phyloP scores from a whole-genome alignment of 1,140 invertebrate genomes.

The Papilio xuthus region DNA sequence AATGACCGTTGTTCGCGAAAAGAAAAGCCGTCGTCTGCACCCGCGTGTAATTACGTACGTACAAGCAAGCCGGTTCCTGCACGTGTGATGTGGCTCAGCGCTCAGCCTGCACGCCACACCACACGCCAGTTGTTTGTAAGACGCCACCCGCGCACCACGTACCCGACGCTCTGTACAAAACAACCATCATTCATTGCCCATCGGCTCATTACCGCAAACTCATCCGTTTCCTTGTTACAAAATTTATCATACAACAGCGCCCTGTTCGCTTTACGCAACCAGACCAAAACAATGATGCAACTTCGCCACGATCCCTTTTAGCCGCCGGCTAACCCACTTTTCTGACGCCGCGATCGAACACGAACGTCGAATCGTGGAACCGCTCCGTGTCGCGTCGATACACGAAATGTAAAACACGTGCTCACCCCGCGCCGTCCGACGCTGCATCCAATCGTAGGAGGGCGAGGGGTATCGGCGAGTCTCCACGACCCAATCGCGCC shows the following conservation, averaged over 20 bases:
- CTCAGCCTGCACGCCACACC: constrained; percentile 26
- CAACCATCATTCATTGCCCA: constrained; percentile 45
- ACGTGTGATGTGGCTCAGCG: constrained; percentile 55
- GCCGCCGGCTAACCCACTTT: constrained; percentile 59
- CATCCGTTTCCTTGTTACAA: constrained; percentile 29
- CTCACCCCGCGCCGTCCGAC: constrained; percentile 63
- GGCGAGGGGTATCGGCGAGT: constrained; percentile 79
- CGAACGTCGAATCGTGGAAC: constrained; percentile 39
- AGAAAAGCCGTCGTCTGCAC: constrained; percentile 21
- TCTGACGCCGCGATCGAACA: constrained; percentile 46
- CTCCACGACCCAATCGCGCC: constrained; percentile 78
- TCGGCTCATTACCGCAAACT: constrained; percentile 37
- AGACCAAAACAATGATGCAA: constrained; percentile 63
- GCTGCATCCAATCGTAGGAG: constrained; percentile 79
- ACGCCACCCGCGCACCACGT: constrained; percentile 59
- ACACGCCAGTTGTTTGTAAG: constrained; percentile 57
- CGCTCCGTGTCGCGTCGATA: constrained; percentile 53
- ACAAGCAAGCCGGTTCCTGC: constrained; percentile 59
- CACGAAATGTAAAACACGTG: constrained; percentile 67
- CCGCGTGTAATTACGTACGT: constrained; percentile 52
- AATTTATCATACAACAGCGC: constrained; percentile 11
- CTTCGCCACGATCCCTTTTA: constrained; percentile 59
- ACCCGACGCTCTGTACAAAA: constrained; percentile 31
- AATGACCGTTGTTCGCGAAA: constrained; percentile 19
- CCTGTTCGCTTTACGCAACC: constrained; percentile 43